Evolutionary conservation across 2,888 invertebrate genomes (phyloP).

Genomic region (Acholoe squamosa): DNA sequence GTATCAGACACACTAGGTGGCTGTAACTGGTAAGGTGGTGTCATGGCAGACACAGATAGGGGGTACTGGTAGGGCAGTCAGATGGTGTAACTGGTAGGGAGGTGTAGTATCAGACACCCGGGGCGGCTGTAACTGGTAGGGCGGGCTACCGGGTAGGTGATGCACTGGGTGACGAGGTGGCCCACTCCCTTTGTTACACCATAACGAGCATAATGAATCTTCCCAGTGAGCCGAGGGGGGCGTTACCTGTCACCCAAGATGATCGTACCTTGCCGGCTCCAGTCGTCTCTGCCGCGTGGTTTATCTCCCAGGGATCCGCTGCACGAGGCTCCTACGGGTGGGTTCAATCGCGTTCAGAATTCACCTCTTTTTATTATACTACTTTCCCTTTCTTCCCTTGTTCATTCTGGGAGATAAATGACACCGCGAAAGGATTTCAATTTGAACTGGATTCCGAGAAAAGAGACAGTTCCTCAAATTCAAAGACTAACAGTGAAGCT

Average conservation of each 20-base stretch:
- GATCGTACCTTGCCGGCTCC: constrained; percentile 3
- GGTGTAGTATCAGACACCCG: background rate
- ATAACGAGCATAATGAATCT: constrained; percentile 55
- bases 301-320: constrained; percentile 11
- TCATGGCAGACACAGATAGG: too few relatives aligned
- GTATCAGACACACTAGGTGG: too few relatives aligned
- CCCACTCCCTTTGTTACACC: constrained; percentile 28
- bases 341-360: constrained; percentile 11
- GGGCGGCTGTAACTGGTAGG: background rate
- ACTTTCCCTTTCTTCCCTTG: background rate
- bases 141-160: background rate
- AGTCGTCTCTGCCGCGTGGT: background rate
- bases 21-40: too few relatives aligned
- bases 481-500: background rate
- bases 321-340: background rate
- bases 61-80: background rate
- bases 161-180: background rate
- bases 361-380: background rate
- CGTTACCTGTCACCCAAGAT: constrained; percentile 52
- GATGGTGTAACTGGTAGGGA: background rate
- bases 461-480: background rate
- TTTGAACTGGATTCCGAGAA: too few relatives aligned
- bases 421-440: too few relatives aligned
- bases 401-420: background rate
- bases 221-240: constrained; percentile 1